A percentile compares a stretch with the other conserved stretches of the same genome.
Conservation (phyloP, 2,888 invertebrate genomes). For the Acronicta alni region DNA sequence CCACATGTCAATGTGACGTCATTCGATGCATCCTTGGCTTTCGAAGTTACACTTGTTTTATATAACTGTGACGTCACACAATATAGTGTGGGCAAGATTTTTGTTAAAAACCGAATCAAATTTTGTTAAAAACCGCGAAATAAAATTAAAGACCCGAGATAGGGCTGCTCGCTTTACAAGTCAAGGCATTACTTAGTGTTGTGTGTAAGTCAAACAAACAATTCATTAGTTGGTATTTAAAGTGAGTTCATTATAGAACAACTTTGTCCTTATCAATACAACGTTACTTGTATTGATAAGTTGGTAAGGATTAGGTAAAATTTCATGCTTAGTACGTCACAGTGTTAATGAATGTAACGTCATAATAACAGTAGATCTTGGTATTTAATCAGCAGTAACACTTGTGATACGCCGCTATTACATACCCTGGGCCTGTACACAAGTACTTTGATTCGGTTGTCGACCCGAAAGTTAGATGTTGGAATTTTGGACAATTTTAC, state of each 20-base stretch:
- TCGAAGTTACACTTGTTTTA: conserved; percentile 37
- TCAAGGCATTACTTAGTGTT: background rate
- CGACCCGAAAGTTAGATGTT: too few species aligned
- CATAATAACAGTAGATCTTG: too few species aligned
- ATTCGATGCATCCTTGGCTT: conserved; percentile 35
- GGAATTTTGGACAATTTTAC: too few species aligned
- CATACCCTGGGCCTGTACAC: too few species aligned
- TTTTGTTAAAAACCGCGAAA: too few species aligned
- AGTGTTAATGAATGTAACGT: too few species aligned
- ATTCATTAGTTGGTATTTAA: conserved; percentile 10
- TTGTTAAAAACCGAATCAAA: too few species aligned
- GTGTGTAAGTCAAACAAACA: conserved; percentile 11
- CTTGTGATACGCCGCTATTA: too few species aligned
- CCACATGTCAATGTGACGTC: conserved; percentile 31
- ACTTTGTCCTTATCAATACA: too few species aligned
- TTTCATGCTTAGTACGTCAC: background rate
- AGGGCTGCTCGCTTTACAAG: background rate
- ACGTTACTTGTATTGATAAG: background rate
- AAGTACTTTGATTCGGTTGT: too few species aligned
- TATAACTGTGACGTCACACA: conserved; percentile 22
- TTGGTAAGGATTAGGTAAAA: conserved; percentile 3
- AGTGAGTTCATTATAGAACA: conserved; percentile 18
- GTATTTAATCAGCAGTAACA: too few species aligned
- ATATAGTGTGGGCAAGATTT: too few species aligned
- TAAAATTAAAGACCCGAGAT: conserved; percentile 1